Evolutionary conservation across 2,797 vertebrate species (phyloP).

Genomic region (Poliocrania exsul): DNA sequence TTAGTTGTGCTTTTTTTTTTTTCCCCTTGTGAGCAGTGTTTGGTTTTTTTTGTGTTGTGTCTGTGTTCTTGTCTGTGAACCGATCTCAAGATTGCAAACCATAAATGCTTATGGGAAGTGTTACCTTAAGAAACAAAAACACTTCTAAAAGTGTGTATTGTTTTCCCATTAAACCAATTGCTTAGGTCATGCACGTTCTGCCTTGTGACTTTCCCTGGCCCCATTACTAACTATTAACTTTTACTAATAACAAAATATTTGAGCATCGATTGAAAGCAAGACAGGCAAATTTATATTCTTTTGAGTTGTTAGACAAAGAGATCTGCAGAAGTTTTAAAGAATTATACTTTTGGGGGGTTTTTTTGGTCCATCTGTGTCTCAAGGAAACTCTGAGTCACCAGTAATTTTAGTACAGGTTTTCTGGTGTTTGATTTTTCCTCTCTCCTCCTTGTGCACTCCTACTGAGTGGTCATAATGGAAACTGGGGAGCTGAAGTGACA

Average conservation of each 20-base stretch:
- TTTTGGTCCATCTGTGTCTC: not conserved
- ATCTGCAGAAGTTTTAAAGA: not conserved
- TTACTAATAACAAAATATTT: not conserved
- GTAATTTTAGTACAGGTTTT: not conserved
- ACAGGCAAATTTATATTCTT: not conserved
- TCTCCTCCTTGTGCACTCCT: not conserved
- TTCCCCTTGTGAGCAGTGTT: constrained; percentile 71
- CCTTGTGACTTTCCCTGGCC: constrained; percentile 75
- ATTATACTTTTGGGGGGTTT: not conserved
- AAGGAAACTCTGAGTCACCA: not conserved
- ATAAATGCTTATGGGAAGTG: constrained; percentile 71
- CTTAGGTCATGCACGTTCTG: constrained; percentile 63
- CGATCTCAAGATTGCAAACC: constrained; percentile 91
- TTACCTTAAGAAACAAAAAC: constrained; percentile 43
- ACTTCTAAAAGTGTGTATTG: not conserved
- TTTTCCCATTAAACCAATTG: constrained; percentile 57
- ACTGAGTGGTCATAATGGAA: not conserved
- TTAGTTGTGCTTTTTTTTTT: constrained; percentile 78
- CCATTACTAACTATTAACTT: not conserved
- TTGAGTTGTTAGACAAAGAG: not conserved
- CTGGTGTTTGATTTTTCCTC: constrained; percentile 34
- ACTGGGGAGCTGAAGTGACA: not conserved
- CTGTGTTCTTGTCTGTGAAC: constrained; percentile 76
- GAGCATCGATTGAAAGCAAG: not conserved
- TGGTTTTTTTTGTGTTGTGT: constrained; percentile 78